A percentile compares a stretch with the other conserved stretches of the same genome.
Evolutionary conservation across 2,888 invertebrate genomes (phyloP).

Genomic region (Caenorhabditis sp.): DNA sequence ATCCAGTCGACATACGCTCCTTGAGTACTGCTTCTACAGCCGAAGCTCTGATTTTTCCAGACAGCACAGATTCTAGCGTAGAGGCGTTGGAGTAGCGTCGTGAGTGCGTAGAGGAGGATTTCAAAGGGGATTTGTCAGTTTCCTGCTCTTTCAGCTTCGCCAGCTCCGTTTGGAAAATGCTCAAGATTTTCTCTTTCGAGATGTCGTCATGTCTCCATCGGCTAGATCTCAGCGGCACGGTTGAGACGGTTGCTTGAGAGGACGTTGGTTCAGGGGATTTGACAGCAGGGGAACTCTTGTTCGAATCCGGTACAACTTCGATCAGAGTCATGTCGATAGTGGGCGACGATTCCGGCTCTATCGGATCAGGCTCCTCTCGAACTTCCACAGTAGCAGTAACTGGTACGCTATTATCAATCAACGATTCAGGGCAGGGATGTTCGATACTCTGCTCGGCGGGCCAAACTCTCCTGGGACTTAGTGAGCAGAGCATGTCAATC

Average conservation of each 20-base stretch:
- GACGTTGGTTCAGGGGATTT: background rate
- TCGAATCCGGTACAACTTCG: background rate
- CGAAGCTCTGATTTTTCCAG: constrained; percentile 8
- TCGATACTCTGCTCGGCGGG: constrained; percentile 72
- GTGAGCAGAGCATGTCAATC: constrained; percentile 94
- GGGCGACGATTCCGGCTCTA: too few species aligned
- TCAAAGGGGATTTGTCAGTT: constrained; percentile 11
- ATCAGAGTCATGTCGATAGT: too few species aligned
- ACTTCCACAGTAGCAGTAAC: background rate
- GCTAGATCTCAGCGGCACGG: constrained; percentile 79
- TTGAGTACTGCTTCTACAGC: constrained; percentile 56
- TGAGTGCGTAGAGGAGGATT: background rate
- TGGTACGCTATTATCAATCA: too few species aligned
- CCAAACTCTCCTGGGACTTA: constrained; percentile 81
- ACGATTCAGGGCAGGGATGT: constrained; percentile 74
- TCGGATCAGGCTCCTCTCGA: background rate
- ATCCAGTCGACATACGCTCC: constrained; percentile 82
- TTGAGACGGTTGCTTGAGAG: background rate
- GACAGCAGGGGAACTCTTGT: background rate
- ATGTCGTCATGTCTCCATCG: constrained; percentile 93
- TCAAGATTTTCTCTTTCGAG: constrained; percentile 94
- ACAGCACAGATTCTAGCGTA: background rate
- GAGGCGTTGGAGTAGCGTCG: constrained; percentile 20
- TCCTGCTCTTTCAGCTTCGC: constrained; percentile 88
- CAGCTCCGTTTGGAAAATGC: constrained; percentile 94